Evolutionary conservation across 2,113 vertebrate species (phyloP).

Genomic region (Stercorarius parasiticus): DNA sequence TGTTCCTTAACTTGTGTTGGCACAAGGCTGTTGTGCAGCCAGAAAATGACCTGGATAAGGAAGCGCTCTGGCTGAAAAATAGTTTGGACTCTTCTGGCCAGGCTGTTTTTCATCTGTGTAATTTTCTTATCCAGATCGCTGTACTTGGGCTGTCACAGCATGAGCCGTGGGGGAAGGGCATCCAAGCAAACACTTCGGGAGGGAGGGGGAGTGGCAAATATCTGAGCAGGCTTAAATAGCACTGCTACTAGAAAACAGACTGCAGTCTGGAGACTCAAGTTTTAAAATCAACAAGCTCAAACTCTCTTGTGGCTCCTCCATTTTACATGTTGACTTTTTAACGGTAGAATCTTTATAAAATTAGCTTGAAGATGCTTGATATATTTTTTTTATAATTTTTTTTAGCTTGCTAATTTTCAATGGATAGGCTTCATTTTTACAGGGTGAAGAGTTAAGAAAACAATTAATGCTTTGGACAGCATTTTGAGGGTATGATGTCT

Average conservation of each 20-base stretch:
- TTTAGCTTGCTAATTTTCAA: neutral
- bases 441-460: neutral
- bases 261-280: neutral
- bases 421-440: neutral
- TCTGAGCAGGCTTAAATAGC: constrained; percentile 31
- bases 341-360: neutral
- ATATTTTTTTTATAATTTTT: neutral
- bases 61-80: neutral
- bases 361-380: neutral
- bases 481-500: neutral
- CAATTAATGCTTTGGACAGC: neutral
- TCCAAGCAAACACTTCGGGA: neutral
- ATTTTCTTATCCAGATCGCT: constrained; percentile 26
- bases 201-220: neutral
- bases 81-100: neutral
- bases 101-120: constrained; percentile 28
- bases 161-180: constrained; percentile 3
- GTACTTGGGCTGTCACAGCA: constrained; percentile 19
- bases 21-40: neutral
- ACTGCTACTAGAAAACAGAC: neutral
- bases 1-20: constrained; percentile 10
- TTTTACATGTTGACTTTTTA: neutral
- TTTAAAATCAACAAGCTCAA: neutral
- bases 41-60: constrained; percentile 17
- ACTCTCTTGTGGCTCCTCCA: neutral